Evolutionary conservation across 35 echinoderm and acorn worm genomes (phyloP).

Genomic region (Eucidaris tribuloides): DNA sequence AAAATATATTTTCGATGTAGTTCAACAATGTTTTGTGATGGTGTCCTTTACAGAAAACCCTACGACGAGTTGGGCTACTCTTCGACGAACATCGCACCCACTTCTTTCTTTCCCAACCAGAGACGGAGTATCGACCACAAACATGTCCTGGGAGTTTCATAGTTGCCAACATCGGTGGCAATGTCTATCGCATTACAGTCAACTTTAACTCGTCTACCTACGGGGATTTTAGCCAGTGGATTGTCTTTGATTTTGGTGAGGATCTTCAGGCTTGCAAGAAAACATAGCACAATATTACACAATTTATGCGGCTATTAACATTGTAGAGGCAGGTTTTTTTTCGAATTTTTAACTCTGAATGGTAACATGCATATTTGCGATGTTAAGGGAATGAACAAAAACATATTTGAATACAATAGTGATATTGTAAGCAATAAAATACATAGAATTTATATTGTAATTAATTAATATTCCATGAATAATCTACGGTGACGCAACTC

Average conservation of each 20-base stretch:
- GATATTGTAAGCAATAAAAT: no score
- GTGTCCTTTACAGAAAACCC: slow-evolving; percentile 39
- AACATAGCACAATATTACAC: no score
- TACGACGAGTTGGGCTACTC: slow-evolving; percentile 77
- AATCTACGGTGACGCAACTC: no score
- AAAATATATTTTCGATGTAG: neutral
- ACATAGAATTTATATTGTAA: no score
- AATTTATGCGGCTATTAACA: no score
- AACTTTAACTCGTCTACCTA: slow-evolving; percentile 56
- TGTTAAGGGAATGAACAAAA: no score
- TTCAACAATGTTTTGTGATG: neutral
- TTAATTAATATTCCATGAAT: no score
- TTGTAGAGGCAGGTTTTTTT: no score
- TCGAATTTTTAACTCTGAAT: no score
- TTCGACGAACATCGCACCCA: slow-evolving; percentile 78
- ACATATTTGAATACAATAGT: no score
- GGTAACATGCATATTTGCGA: no score
- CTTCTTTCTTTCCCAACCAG: slow-evolving; percentile 64
- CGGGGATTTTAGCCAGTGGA: slow-evolving; percentile 77
- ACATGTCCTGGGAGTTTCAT: slow-evolving; percentile 63
- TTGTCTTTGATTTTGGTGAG: slow-evolving; percentile 79
- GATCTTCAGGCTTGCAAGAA: no score
- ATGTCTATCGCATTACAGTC: slow-evolving; percentile 49
- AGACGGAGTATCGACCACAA: slow-evolving; percentile 61
- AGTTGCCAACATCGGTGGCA: neutral